Conservation (phyloP, 2,888 invertebrate species). For the Poecilobothrus nobilitatus region DNA sequence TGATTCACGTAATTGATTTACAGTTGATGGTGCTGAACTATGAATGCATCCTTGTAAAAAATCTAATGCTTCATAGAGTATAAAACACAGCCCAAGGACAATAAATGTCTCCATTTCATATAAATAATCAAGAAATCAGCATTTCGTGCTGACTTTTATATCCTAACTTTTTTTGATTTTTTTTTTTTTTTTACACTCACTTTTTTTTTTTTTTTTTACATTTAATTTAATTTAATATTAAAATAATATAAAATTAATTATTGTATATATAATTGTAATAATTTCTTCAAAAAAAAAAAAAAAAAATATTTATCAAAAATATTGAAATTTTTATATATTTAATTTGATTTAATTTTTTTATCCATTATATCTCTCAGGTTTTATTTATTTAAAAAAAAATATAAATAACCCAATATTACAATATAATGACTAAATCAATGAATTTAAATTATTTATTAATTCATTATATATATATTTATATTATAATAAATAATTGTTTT, state of each 20-base stretch:
- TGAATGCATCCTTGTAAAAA: constrained; percentile 50
- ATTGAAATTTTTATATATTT: too few relatives aligned
- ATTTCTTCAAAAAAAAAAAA: not conserved
- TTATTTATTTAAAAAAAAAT: too few relatives aligned
- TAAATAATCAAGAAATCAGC: constrained; percentile 10
- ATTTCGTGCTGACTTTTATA: constrained; percentile 11
- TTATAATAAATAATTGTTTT: too few relatives aligned
- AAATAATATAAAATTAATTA: not conserved
- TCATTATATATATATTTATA: too few relatives aligned
- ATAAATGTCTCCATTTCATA: constrained; percentile 55
- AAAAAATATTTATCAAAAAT: not conserved
- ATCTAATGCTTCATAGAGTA: constrained; percentile 60
- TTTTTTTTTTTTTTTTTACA: too few relatives aligned
- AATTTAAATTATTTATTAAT: too few relatives aligned
- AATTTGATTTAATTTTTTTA: too few relatives aligned
- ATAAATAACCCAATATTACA: too few relatives aligned
- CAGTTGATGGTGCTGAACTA: constrained; percentile 38
- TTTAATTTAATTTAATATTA: not conserved
- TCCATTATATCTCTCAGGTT: too few relatives aligned
- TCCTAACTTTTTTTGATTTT: not conserved
- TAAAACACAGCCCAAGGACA: constrained; percentile 57
- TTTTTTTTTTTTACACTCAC: not conserved
- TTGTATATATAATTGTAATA: not conserved
- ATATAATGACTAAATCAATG: too few relatives aligned
- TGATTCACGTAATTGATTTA: constrained; percentile 39